Conservation (phyloP, 2,888 invertebrate species). For the Ormyrus pomaceus region DNA sequence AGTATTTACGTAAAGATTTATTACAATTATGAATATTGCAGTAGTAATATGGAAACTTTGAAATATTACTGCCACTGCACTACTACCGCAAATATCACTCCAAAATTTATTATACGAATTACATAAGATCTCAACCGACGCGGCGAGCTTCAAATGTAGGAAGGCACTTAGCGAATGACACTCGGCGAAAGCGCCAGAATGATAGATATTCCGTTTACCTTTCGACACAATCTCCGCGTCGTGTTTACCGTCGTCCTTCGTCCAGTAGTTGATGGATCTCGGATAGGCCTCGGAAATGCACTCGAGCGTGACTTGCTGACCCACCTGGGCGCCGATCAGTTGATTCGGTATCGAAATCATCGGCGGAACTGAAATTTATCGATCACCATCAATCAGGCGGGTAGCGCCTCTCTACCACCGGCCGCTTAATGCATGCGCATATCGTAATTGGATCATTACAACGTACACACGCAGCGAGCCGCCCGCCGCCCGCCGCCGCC, state of each 20-base stretch:
- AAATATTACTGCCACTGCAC: too few relatives aligned
- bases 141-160: too few relatives aligned
- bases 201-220: constrained; percentile 68
- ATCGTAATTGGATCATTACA: constrained; percentile 31
- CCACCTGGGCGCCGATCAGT: constrained; percentile 77
- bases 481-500: not conserved
- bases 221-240: constrained; percentile 78
- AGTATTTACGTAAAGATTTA: not conserved
- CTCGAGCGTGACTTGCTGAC: constrained; percentile 77
- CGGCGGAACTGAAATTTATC: constrained; percentile 76
- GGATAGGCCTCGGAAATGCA: constrained; percentile 79
- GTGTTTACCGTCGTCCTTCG: constrained; percentile 76
- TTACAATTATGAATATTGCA: too few relatives aligned
- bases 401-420: not conserved
- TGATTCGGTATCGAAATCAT: constrained; percentile 79
- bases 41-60: too few relatives aligned
- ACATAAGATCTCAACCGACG: too few relatives aligned
- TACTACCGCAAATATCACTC: too few relatives aligned
- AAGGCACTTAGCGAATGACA: constrained; percentile 1
- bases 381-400: constrained; percentile 32
- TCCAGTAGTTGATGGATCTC: constrained; percentile 80
- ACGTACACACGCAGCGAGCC: not conserved
- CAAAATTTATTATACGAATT: too few relatives aligned
- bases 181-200: not conserved
- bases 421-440: constrained; percentile 13